Base-by-base conservation (phyloP, 2,113 vertebrate species). In the Corythoichthys intestinalis region DNA sequence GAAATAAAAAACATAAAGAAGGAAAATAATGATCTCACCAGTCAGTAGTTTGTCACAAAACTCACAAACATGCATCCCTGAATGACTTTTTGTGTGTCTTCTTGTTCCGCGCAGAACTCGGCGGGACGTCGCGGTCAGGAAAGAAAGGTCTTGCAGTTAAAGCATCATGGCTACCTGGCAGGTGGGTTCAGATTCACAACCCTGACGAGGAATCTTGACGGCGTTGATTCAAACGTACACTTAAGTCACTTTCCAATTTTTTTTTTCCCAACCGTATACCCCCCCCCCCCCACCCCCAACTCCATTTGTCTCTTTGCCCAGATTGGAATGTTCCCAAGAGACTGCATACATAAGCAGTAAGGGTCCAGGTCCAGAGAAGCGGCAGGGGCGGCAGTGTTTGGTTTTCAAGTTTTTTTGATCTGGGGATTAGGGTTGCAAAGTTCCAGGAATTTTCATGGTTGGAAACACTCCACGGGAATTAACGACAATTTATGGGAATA, bases 1-100 rank as follows among this genome's bases (percentile, higher is more conserved):
- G 9, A 44, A 8, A 44, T 44, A 44, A 44, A 44, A 44, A 44
- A 44, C 41, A 44, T 44, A 44, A 8, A 62, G 80, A 70, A 83
- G 75, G 80, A 84, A 86, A 77, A 84, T 63, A 81, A 81, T 70
- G 63, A 86, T 83, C 74, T 66, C 70, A 88, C 82, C 86, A 91
- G 83, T 89, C 83, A 88, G 84, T 84, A 88, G 83, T 88, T 77
- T 89, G 77, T 39, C 87, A 89, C 78, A 68, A 90, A 88, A 88
- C 87, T 87, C 82, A 91, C 89, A 88, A 87, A 90, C 87, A 90
- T 89, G 87, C 89, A 92, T 93, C 90, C 91, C 91, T 92, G 90
- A 93, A 92, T 91, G 89, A 88, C 86, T 89, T 85, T 37, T 86
- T 84, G 87, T 86, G 77, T 86, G 84, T 89, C 80, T 84, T 79